Evolutionary conservation across 2,113 vertebrate species (phyloP), one percentile per base, ranked within the genome.

Genomic region (Etheostoma spectabile): DNA sequence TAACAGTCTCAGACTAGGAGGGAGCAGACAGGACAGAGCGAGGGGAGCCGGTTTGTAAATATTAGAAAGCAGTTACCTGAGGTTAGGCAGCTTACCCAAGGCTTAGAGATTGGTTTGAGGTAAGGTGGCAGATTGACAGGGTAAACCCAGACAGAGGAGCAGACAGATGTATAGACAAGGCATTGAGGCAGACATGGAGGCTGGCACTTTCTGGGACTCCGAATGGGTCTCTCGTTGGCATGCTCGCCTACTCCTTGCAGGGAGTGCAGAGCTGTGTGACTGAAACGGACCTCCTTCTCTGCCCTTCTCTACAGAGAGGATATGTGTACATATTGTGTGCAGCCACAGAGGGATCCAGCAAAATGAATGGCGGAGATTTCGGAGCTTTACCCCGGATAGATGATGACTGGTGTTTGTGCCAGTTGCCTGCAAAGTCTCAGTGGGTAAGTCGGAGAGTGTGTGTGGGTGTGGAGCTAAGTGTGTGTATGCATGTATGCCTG

Each of bases 1-100:
- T 93, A 94, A 93, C 95, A 93, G 94, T 92, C 92, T 90, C 86
- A 75, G 92, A 92, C 84, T 78, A 91, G 70, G 89, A 84, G 92
- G 93, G 83, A 79, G 92, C 88, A 83, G 89, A 86, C 80, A 75
- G 76, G 56, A 22, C 80, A 75, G 85, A 71, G 75, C 24, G 19
- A 83, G 77, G 53, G 67, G 83, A 85, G 82, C 73, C 71, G 51
- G 57, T 85, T 86, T 86, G 85, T 79, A 70, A 88, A 85, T 86
- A 86, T 80, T 45, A 79, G 42, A 83, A 35, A 78, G 72, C 85
- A 69, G 83, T 88, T 75, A 86, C 74, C 77, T 24, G 77, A 82
- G 85, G 84, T 78, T 82, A 55, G 82, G 52, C 76, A 78, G 79
- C 79, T 80, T 79, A 52, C 74, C 55, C 11, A 19, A 85, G 72